Base-by-base conservation (phyloP, 2,888 invertebrate genomes). In the Sesia bembeciformis region DNA sequence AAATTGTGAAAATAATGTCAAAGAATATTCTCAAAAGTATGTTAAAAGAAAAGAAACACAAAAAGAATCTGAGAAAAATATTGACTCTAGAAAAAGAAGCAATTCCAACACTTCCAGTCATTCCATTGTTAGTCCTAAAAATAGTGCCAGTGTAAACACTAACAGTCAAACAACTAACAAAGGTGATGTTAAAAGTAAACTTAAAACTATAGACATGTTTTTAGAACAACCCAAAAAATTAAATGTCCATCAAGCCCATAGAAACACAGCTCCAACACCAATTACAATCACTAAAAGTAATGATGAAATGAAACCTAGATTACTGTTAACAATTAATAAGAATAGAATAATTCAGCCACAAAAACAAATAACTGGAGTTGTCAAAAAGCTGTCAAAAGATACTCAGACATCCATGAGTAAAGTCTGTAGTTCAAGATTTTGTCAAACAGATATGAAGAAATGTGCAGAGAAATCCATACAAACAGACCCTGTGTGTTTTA, bases 131-230 rank as follows among this genome's bases (percentile, higher is more conserved):
- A 81, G 79, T 64, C 78, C 80, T 58, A 78, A 74, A 68, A 64
- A 60, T 57, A 71, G 60, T 63, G 57, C 58, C 59, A 61, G 51
- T 58, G 62, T 46, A 54, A 60, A 41, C 61, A 66, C 57, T 62
- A 71, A 73, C 54, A 68, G 64, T 56, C 54, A 66, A 38, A 56
- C 60, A 39, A 46, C n/a, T 46, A 39, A 39, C 53, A 86, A 83
- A 69, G 50, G 59, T 55, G 87, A 87, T 51, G 23, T 63, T 54
- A 85, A 81, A 68, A 68, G 49, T 57, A 83, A 81, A 62, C 73
- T 87, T 51, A 83, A 82, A 62, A 66, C 78, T 52, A 78, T 89
- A 66, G 80, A 89, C 62, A 83, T 89, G 75, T 89, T 89, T 72
- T 63, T 63, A 42, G 78, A 80, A 52, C 76, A 77, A 54, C 73